A percentile compares a stretch with the other conserved stretches of the same genome.
Evolutionary conservation across 2,888 invertebrate species (phyloP).

Genomic region (Chrysodeixis includens): DNA sequence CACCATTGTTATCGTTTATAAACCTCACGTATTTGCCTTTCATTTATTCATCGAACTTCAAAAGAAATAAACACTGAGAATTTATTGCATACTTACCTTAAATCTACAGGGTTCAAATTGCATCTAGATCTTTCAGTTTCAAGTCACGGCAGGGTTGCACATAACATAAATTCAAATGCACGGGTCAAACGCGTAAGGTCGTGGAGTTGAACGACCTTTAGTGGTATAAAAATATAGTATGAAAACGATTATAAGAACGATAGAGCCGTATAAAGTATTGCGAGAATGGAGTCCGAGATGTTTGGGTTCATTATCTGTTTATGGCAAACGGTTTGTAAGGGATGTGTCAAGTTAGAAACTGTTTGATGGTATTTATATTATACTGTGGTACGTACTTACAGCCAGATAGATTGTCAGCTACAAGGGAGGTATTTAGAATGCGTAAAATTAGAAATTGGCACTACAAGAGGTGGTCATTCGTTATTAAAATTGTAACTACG

Average conservation of each 20-base stretch:
- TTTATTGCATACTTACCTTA: constrained; percentile 47
- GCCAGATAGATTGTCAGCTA: too few relatives aligned
- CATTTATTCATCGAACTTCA: constrained; percentile 45
- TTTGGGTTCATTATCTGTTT: constrained; percentile 71
- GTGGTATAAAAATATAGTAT: constrained; percentile 25
- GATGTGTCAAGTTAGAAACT: constrained; percentile 29
- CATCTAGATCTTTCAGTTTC: constrained; percentile 50
- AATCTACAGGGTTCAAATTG: constrained; percentile 52
- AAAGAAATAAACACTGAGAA: constrained; percentile 49
- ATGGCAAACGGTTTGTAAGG: constrained; percentile 63
- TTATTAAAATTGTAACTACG: too few relatives aligned
- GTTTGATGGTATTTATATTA: constrained; percentile 10
- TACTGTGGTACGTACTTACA: neutral
- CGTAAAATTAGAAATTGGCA: too few relatives aligned
- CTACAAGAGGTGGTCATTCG: too few relatives aligned
- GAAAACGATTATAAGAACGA: constrained; percentile 46
- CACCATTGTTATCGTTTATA: constrained; percentile 36
- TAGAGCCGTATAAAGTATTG: constrained; percentile 57
- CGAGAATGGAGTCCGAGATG: constrained; percentile 56
- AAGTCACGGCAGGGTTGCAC: constrained; percentile 51
- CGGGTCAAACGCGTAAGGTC: constrained; percentile 46
- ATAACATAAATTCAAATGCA: constrained; percentile 46
- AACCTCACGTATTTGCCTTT: constrained; percentile 43
- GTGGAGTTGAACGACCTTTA: constrained; percentile 31
- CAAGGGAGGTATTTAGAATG: too few relatives aligned